These are phyloP conservation scores for Drosophila ohnishii DNA, from an alignment of 1,140 invertebrate genomes.

Conservation along the genomic window DNA sequence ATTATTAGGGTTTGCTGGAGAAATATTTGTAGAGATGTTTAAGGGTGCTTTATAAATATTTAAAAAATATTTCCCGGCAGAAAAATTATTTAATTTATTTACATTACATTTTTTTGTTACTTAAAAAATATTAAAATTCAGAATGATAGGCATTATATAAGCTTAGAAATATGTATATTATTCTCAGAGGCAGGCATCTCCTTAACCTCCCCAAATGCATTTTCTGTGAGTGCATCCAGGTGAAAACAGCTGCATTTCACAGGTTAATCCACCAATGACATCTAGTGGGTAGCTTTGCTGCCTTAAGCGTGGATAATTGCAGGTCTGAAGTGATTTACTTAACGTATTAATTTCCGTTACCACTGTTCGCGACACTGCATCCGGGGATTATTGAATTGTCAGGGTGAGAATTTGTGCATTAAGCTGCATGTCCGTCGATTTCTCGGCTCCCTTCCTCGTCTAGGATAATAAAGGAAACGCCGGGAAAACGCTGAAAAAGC, in stretches of 20 bases:
- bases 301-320: constrained; percentile 9
- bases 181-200: background rate
- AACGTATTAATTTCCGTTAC: constrained; percentile 31
- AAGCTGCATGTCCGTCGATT: constrained; percentile 31
- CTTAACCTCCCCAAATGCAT: background rate
- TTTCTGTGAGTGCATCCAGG: background rate
- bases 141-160: background rate
- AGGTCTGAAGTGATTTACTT: constrained; percentile 19
- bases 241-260: background rate
- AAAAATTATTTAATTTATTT: background rate
- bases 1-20: background rate
- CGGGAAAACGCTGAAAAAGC: constrained; percentile 8
- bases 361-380: constrained; percentile 9
- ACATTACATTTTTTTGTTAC: background rate
- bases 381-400: constrained; percentile 21
- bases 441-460: background rate
- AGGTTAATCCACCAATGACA: constrained; percentile 15
- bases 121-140: background rate
- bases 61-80: background rate
- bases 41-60: background rate
- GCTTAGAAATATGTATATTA: background rate
- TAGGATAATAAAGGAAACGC: background rate
- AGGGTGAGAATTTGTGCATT: constrained; percentile 39
- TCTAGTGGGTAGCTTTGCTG: constrained; percentile 7
- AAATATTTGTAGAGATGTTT: background rate